These are phyloP conservation scores for Meloidogyne hapla DNA, from an alignment of 1,140 invertebrate genomes.

Conservation along the genomic window DNA sequence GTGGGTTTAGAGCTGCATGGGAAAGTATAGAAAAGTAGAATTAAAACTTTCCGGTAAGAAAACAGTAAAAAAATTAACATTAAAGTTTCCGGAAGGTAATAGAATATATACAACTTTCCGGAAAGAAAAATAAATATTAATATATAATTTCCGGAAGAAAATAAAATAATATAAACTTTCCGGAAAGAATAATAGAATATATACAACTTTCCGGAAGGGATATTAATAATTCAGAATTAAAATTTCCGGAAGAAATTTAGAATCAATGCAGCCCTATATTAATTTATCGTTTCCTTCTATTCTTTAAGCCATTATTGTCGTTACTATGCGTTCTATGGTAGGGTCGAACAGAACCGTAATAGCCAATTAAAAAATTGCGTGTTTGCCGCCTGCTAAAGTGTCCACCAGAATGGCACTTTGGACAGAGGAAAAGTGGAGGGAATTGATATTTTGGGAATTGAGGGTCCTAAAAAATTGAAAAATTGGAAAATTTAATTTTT, in stretches of 20 bases:
- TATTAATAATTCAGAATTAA: too few relatives aligned
- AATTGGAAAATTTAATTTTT: neutral
- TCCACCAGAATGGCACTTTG: constrained; percentile 60
- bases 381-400: constrained; percentile 61
- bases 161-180: too few relatives aligned
- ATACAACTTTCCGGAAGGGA: neutral
- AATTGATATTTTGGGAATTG: constrained; percentile 63
- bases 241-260: too few relatives aligned
- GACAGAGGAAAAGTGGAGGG: constrained; percentile 62
- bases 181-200: too few relatives aligned
- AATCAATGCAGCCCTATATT: neutral
- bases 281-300: neutral
- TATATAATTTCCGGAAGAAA: too few relatives aligned
- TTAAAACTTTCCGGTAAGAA: constrained; percentile 5
- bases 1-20: neutral
- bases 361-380: constrained; percentile 62
- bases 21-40: neutral
- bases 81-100: neutral
- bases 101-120: neutral
- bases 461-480: constrained; percentile 47
- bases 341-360: constrained; percentile 52
- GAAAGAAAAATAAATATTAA: neutral
- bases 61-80: too few relatives aligned
- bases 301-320: neutral
- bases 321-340: constrained; percentile 15